Percentiles rank a stretch among this genome's conserved stretches.
phyloP scores from a whole-genome alignment of 1,140 invertebrate genomes.

The Zaprionus camerounensis region DNA sequence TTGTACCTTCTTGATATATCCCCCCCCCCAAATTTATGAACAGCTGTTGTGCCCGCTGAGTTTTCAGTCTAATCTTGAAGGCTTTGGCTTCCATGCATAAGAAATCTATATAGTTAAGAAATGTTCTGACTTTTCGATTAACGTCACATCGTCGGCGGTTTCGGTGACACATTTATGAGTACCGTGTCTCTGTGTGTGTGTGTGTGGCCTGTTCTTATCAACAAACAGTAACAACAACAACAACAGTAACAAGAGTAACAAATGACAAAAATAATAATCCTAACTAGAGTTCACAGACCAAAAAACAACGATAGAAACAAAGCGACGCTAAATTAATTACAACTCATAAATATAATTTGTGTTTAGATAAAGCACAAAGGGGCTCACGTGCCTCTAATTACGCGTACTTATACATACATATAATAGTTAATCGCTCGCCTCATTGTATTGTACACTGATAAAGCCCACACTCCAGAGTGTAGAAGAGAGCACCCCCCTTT shows the following conservation, averaged over 20 bases:
- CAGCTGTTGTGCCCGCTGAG: conserved; percentile 12
- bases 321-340: conserved; percentile 51
- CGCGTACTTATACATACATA: conserved; percentile 41
- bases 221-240: conserved; percentile 16
- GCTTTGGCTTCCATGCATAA: conserved; percentile 1
- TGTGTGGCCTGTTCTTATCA: conserved; percentile 52
- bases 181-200: not conserved
- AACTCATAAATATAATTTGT: conserved; percentile 66
- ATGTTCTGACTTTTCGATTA: conserved; percentile 36
- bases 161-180: conserved; percentile 71
- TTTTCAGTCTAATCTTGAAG: conserved; percentile 2
- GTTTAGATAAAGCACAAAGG: conserved; percentile 40
- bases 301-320: conserved; percentile 16
- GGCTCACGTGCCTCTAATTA: conserved; percentile 70
- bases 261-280: conserved; percentile 31
- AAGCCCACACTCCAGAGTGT: not conserved
- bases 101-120: conserved; percentile 15
- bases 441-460: not conserved
- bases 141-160: conserved; percentile 28
- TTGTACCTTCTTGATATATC: conserved; percentile 11
- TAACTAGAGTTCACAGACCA: conserved; percentile 10
- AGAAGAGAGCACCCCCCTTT: not conserved
- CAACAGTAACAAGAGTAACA: not conserved
- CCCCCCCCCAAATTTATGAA: conserved; percentile 6
- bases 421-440: conserved; percentile 27